A percentile compares a stretch with the other conserved stretches of the same genome.
Evolutionary conservation across 2,888 invertebrate genomes (phyloP).

Genomic region (Tipula confusa): DNA sequence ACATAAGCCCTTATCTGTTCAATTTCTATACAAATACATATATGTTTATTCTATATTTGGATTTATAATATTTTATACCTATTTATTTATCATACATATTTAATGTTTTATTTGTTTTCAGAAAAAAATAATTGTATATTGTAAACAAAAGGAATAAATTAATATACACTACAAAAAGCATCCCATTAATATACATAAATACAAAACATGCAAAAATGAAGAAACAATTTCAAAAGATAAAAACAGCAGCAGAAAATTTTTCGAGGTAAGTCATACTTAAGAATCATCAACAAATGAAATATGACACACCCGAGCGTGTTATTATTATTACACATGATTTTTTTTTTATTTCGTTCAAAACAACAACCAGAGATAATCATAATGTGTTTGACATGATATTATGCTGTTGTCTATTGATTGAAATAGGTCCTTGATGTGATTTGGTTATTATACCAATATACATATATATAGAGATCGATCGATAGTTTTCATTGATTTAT

Average conservation of each 20-base stretch:
- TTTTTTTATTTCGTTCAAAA: background rate
- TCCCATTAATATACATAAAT: background rate
- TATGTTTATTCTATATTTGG: background rate
- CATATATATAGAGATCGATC: background rate
- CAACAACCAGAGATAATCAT: background rate
- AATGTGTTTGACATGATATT: background rate
- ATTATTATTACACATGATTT: background rate
- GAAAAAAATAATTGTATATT: background rate
- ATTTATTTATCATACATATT: background rate
- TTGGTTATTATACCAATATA: background rate
- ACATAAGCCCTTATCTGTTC: background rate
- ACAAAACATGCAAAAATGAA: slow-evolving; percentile 41
- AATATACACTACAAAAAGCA: background rate
- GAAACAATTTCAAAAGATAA: slow-evolving; percentile 50
- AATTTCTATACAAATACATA: background rate
- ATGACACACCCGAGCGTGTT: background rate
- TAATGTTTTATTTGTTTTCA: background rate
- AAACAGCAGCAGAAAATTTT: slow-evolving; percentile 50
- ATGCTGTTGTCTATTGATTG: background rate
- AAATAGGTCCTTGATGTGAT: background rate
- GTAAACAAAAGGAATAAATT: background rate
- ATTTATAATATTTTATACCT: background rate
- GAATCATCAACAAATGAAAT: background rate
- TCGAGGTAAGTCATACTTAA: slow-evolving; percentile 43
- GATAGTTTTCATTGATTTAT: background rate